Base-by-base conservation (phyloP, 2,888 invertebrate species). In the Eudemis profundana region DNA sequence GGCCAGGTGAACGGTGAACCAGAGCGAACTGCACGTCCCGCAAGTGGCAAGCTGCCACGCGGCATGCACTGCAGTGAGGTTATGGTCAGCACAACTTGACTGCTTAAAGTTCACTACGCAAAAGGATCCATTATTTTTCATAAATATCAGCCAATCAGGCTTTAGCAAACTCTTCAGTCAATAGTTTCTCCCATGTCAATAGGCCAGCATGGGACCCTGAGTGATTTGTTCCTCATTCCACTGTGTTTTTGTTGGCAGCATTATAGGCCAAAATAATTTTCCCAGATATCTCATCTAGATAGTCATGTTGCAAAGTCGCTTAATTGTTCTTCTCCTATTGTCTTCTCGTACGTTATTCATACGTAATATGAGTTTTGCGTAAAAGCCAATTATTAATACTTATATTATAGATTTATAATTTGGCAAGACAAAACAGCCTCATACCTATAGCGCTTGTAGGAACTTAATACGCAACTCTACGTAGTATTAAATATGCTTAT, bases 1-100 rank as follows among this genome's bases (percentile, higher is more conserved):
- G 70, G 78, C 77, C 86, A 87, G 87, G 85, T 89, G 88, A 86
- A 82, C 81, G 79, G 77, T 73, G 74, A 65, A 60, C 65, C 65
- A 36, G 47, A 60, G 65, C 65, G 40, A 65, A 60, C 29, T 65
- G 60, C 65, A 60, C 69, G 71, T 69, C 72, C 62, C 75, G 74
- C 59, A 51, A 75, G 70, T 82, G 81, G 82, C 82, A 82, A 54
- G 46, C 19, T 83, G 83, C 83, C 59, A 69, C 53, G 50, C 29
- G 53, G 49, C 69, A 47, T 50, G 17, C 59, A 17, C 33, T 38
- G 74, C 57, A 21, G 19, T 21, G 74, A 75, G 81, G 81, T 83
- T 84, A 83, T 74, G 84, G 81, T 81, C 82, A 82, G 49, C 72
- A 67, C 67, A 68, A 17, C 51, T 53, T 44, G 19, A 49, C 8